These are phyloP conservation scores for Tragelaphus scriptus DNA, from an alignment of 2,113 vertebrate genomes.

Conservation along the genomic window DNA sequence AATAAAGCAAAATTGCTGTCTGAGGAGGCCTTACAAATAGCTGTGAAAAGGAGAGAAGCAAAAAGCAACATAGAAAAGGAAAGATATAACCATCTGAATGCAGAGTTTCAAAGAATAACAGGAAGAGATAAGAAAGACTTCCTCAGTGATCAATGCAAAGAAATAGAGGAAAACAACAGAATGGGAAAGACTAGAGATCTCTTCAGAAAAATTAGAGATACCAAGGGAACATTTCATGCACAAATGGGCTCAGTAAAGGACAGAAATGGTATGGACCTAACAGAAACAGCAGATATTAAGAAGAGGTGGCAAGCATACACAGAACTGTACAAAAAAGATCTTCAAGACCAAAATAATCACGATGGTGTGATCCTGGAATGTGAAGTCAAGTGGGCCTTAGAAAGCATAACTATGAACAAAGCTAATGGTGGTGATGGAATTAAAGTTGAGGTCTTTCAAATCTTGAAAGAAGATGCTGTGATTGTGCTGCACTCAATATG, in stretches of 20 bases:
- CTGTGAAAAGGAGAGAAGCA: too few species aligned
- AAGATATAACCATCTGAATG: neutral
- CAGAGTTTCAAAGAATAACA: neutral
- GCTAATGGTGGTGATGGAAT: neutral
- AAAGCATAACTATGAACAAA: neutral
- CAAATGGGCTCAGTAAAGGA: neutral
- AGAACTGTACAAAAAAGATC: neutral
- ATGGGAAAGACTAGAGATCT: neutral
- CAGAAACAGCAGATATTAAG: neutral
- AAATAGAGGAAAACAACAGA: neutral
- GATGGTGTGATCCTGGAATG: neutral
- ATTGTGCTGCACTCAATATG: neutral
- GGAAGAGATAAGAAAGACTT: neutral
- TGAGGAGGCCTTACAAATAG: neutral
- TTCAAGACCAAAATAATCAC: neutral
- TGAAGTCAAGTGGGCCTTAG: neutral
- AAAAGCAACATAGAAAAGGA: neutral
- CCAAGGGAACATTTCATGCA: neutral
- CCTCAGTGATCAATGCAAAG: neutral
- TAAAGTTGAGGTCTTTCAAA: neutral
- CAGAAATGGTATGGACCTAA: neutral
- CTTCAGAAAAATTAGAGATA: neutral
- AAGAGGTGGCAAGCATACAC: neutral
- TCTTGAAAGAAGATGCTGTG: neutral
- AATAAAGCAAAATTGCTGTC: neutral